Evolutionary conservation across 2,797 vertebrate species (phyloP), one percentile per base, ranked within the genome.

Genomic region (Sebastes cheni): DNA sequence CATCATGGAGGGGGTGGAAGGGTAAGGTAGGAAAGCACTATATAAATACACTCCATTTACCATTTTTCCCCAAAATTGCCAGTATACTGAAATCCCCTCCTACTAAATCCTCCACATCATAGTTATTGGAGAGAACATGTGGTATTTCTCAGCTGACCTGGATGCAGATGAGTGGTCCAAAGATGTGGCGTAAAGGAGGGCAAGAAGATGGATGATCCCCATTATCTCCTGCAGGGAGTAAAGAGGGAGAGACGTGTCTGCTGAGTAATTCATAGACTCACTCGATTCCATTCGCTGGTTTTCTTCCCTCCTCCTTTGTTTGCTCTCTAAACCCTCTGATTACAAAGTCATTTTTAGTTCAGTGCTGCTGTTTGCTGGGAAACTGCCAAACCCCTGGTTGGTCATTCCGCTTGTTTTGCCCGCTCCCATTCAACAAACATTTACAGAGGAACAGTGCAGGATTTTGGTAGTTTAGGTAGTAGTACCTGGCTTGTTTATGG

Each of bases 141-240:
- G 83, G 85, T 91, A 62, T 85, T 72, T 80, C 83, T 88, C 73
- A 66, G 78, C 77, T 92, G 93, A 92, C 89, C 93, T 93, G 88
- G 90, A 95, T 93, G 87, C 76, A 89, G 89, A 93, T 86, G 86
- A 82, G 83, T 67, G 81, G 82, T 89, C 86, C 77, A 82, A 91
- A 91, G 83, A 90, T 76, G 66, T 83, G 83, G 79, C 81, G 70
- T 83, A 88, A 94, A 93, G 77, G 85, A 93, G 93, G 87, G 75
- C 92, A 92, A 84, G 83, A 93, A 95, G 94, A 96, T 65, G 67
- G 87, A 95, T 93, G 91, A 87, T 89, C 87, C 77, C 82, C 80
- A 90, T 93, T 93, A 94, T 89, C 84, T 93, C 86, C 85, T 86
- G 90, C 77, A 77, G 81, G 72, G 91, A 89, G 80, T 79, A 90